Conservation (phyloP, 1,140 invertebrate genomes). For the Saccostrea cuccullata region DNA sequence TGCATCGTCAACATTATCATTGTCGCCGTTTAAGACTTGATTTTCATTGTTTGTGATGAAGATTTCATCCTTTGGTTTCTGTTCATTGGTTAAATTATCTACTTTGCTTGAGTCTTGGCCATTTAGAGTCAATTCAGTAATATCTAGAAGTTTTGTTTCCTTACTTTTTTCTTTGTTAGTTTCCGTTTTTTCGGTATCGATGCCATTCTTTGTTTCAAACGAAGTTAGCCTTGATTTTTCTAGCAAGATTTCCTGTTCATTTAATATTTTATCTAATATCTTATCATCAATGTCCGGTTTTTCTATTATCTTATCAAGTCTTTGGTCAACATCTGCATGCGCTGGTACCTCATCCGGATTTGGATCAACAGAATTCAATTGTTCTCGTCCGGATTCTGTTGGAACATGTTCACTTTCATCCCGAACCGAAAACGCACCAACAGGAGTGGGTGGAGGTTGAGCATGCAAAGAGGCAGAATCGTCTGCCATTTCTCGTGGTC, state of each 20-base stretch:
- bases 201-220: not conserved
- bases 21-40: not conserved
- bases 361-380: not conserved
- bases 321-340: not conserved
- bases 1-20: not conserved
- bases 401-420: slow-evolving; percentile 43
- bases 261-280: not conserved
- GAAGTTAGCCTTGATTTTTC: not conserved
- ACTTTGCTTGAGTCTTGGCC: not conserved
- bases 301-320: not conserved
- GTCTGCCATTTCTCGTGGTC: slow-evolving; percentile 27
- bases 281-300: slow-evolving; percentile 15
- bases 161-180: not conserved
- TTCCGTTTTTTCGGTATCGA: not conserved
- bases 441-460: slow-evolving; percentile 55
- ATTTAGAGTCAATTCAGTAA: slow-evolving; percentile 24
- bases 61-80: not conserved
- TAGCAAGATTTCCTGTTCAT: not conserved
- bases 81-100: not conserved
- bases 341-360: not conserved
- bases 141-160: not conserved
- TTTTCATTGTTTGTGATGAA: not conserved
- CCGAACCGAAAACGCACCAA: slow-evolving; percentile 47
- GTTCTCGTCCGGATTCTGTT: not conserved
- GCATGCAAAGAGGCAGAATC: slow-evolving; percentile 45